A percentile compares a stretch with the other conserved stretches of the same genome.
Evolutionary conservation across 2,797 vertebrate species (phyloP).

Genomic region (Sternarchorhynchus goeldii): DNA sequence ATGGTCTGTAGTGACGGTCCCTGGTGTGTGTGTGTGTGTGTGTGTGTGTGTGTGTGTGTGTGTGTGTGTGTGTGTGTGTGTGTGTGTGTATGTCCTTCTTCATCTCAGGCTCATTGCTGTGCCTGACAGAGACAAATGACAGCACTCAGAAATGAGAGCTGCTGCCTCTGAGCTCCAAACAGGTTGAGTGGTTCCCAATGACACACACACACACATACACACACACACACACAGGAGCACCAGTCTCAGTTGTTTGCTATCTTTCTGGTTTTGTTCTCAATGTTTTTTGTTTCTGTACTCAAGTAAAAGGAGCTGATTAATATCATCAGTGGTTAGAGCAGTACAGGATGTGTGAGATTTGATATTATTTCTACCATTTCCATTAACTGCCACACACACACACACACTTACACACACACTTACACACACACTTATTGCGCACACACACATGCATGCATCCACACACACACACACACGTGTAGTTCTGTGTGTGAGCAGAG

Average conservation of each 20-base stretch:
- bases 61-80: slow-evolving; percentile 34
- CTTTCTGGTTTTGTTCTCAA: slow-evolving; percentile 16
- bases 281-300: neutral
- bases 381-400: neutral
- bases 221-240: slow-evolving; percentile 11
- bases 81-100: slow-evolving; percentile 78
- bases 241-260: slow-evolving; percentile 13
- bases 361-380: too few species aligned
- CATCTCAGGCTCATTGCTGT: slow-evolving; percentile 75
- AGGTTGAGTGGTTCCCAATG: slow-evolving; percentile 67
- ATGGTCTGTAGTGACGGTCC: slow-evolving; percentile 48
- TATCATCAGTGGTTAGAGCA: too few species aligned
- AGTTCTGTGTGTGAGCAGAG: slow-evolving; percentile 57
- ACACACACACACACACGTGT: slow-evolving; percentile 51
- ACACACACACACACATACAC: slow-evolving; percentile 38
- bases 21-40: slow-evolving; percentile 52
- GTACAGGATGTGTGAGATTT: neutral
- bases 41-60: slow-evolving; percentile 29
- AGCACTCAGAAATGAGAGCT: slow-evolving; percentile 79
- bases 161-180: slow-evolving; percentile 69
- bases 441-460: slow-evolving; percentile 57
- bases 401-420: slow-evolving; percentile 6
- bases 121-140: slow-evolving; percentile 84
- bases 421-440: neutral
- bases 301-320: too few species aligned